Base-by-base conservation (phyloP, 2,797 vertebrate genomes). In the Hippopotamyrus pictus region DNA sequence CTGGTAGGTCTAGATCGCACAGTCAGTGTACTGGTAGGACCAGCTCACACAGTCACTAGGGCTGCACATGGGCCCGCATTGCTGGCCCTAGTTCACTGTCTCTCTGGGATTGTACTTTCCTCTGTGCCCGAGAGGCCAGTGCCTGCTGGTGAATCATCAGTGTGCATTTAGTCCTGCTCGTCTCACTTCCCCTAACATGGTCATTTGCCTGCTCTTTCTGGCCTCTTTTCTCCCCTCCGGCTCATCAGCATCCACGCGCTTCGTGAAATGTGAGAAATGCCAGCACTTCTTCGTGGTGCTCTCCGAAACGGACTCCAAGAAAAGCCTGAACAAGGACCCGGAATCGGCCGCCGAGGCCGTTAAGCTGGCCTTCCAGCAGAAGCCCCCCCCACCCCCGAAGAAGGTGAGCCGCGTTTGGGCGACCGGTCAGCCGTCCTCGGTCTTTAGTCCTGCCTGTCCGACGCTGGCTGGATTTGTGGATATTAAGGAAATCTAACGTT, bases 191-290 rank as follows among this genome's bases (percentile, higher is more conserved):
- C 33, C 37, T 79, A 8, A 79, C 73, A 6, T 41, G 12, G 1
- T 79, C 17, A 14, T 44, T 3, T n/a, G 12, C 14, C 73, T n/a
- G 37, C 19, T 84, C 7, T 82, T 7, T 44, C 0, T 82, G 76
- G 53, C 44, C 44, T n/a, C 5, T 48, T n/a, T 51, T 69, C 5
- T 90, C 91, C 19, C 79, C 6, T 25, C 91, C 79, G 91, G 93
- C 91, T 6, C 91, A 89, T 12, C 92, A 99, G 98, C 98, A 91
- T 99, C 98, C 48, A 99, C 98, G 19, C 97, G 98, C 89, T 99
- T 99, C 93, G 98, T 99, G 91, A 99, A 99, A 94, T 99, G 98
- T 95, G 98, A 99, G 91, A 99, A 99, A 94, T 99, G 98, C 94
- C 98, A 99, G 94, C 98, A 99, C 94, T 99, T 99, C 92, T 99